Percentiles rank a stretch among this genome's conserved stretches.
Conservation (phyloP, 2,113 vertebrate genomes). For the Grantiella picta region DNA sequence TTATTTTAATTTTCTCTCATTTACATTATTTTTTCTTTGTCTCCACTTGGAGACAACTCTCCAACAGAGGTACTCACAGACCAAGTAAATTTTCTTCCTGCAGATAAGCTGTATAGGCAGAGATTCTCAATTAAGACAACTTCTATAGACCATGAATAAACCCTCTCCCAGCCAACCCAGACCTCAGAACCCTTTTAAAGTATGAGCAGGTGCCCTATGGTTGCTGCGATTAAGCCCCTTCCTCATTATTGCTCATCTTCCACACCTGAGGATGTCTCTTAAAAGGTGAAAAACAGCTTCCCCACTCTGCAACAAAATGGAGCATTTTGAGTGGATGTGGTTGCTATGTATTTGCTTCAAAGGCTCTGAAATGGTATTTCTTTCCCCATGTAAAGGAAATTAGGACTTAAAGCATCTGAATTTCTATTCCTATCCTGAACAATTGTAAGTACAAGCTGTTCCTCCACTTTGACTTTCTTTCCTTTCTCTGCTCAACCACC, state of each 20-base stretch:
- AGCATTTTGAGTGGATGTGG: background rate
- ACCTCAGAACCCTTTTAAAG: background rate
- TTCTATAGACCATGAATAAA: background rate
- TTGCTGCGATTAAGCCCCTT: background rate
- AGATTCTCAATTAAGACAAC: background rate
- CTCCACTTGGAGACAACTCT: background rate
- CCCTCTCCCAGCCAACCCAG: background rate
- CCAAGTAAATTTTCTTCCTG: background rate
- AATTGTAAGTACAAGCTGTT: background rate
- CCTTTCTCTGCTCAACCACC: background rate
- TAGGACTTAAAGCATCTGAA: background rate
- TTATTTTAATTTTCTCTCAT: background rate
- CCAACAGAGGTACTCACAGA: background rate
- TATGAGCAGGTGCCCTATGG: background rate
- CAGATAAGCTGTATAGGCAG: background rate
- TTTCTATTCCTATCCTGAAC: background rate
- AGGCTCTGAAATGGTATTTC: background rate
- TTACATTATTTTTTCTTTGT: background rate
- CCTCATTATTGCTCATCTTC: background rate
- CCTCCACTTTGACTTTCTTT: background rate
- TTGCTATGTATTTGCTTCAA: background rate
- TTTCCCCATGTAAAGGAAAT: background rate
- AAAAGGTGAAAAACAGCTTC: background rate
- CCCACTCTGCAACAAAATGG: background rate
- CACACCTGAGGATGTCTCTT: background rate